Evolutionary conservation across 1,140 invertebrate genomes (phyloP).

Genomic region (Chrysomallon squamiferum): DNA sequence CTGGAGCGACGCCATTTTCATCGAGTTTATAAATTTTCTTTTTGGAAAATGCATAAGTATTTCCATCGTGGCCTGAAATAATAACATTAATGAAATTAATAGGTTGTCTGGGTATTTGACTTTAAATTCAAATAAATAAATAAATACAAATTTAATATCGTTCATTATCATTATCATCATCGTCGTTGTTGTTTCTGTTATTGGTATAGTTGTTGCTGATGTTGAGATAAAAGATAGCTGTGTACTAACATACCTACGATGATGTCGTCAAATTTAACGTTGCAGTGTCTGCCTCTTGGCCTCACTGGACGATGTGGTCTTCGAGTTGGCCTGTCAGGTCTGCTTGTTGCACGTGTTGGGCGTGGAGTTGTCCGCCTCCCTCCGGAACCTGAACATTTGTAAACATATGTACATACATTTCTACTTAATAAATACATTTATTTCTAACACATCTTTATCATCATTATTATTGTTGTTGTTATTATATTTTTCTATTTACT

Average conservation of each 20-base stretch:
- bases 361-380: background rate
- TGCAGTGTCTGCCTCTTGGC: conserved; percentile 12
- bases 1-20: background rate
- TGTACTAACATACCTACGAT: conserved; percentile 1
- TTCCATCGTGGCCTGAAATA: conserved; percentile 3
- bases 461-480: too few species aligned
- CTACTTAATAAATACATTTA: too few species aligned
- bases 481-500: too few species aligned
- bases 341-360: background rate
- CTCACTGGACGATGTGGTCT: background rate
- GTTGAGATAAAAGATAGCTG: too few species aligned
- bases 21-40: conserved; percentile 2
- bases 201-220: too few species aligned
- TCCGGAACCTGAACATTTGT: conserved; percentile 1
- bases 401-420: background rate
- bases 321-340: background rate
- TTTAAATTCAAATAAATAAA: too few species aligned
- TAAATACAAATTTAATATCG: too few species aligned
- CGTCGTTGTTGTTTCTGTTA: too few species aligned
- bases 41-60: background rate
- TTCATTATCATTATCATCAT: background rate
- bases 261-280: conserved; percentile 13
- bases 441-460: too few species aligned
- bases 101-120: too few species aligned
- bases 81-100: background rate